These are phyloP conservation scores for Nansenia antarctica DNA, from an alignment of 2,113 vertebrate genomes.

Conservation along the genomic window DNA sequence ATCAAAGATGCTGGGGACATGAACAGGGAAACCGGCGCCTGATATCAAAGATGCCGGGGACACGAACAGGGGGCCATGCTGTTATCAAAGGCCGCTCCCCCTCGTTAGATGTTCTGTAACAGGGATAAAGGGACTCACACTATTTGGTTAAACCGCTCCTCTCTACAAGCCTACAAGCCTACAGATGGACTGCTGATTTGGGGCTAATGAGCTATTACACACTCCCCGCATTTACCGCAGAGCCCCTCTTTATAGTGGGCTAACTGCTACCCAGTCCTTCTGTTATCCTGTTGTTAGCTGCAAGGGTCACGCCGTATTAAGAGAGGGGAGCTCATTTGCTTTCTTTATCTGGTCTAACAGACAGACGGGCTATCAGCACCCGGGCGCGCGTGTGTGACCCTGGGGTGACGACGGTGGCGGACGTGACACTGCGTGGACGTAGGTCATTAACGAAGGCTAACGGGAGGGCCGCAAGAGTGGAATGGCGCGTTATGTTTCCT, in stretches of 20 bases:
- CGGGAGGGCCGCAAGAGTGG: slow-evolving; percentile 45
- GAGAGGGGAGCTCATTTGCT: slow-evolving; percentile 67
- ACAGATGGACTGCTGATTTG: slow-evolving; percentile 68
- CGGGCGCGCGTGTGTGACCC: slow-evolving; percentile 59
- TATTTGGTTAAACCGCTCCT: slow-evolving; percentile 60
- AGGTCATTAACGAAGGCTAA: slow-evolving; percentile 70
- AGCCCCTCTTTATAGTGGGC: slow-evolving; percentile 36
- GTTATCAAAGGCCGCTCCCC: slow-evolving; percentile 59
- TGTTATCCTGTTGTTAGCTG: slow-evolving; percentile 29
- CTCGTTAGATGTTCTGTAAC: slow-evolving; percentile 49
- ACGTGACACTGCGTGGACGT: slow-evolving; percentile 58
- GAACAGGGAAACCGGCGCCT: too few relatives aligned
- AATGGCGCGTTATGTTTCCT: slow-evolving; percentile 64
- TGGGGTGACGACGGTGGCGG: slow-evolving; percentile 64
- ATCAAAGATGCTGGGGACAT: too few relatives aligned
- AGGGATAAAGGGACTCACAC: slow-evolving; percentile 42
- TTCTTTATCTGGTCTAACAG: slow-evolving; percentile 68
- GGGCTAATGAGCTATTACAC: slow-evolving; percentile 66
- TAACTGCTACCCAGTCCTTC: background rate
- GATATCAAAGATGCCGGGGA: too few relatives aligned
- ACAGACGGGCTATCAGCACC: slow-evolving; percentile 71
- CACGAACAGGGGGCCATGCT: too few relatives aligned
- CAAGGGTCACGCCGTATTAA: slow-evolving; percentile 64
- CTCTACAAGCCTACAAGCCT: slow-evolving; percentile 47
- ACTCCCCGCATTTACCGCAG: slow-evolving; percentile 17